Conservation (phyloP, 1,140 invertebrate genomes). For the Radopholus similis region DNA sequence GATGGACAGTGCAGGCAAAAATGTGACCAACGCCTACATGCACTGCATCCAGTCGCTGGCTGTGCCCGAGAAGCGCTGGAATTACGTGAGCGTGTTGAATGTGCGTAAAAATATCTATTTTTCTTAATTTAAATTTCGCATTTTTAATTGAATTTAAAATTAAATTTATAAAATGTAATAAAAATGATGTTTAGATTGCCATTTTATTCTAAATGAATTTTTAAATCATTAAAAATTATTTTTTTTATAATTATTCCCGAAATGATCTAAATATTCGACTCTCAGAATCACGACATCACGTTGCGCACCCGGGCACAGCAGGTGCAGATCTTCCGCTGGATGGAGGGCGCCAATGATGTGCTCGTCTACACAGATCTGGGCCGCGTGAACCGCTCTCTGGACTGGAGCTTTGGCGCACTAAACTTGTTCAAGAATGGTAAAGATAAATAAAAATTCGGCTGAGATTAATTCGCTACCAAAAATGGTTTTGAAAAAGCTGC, state of each 20-base stretch:
- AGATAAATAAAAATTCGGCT: too few relatives aligned
- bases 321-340: constrained; percentile 42
- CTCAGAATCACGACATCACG: constrained; percentile 44
- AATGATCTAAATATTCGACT: too few relatives aligned
- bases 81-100: constrained; percentile 27
- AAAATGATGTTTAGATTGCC: neutral
- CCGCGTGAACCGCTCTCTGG: neutral
- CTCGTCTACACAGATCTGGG: constrained; percentile 33
- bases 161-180: neutral
- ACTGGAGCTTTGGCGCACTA: constrained; percentile 16
- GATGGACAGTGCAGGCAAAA: constrained; percentile 25
- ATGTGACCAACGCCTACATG: constrained; percentile 22
- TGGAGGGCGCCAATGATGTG: constrained; percentile 49
- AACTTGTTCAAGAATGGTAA: constrained; percentile 22
- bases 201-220: constrained; percentile 4
- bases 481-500: too few relatives aligned
- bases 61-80: constrained; percentile 8
- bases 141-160: neutral
- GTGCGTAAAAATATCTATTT: constrained; percentile 10
- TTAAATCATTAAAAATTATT: neutral
- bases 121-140: constrained; percentile 1
- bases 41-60: constrained; percentile 24
- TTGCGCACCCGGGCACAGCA: constrained; percentile 40
- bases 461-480: too few relatives aligned
- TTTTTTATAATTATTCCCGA: too few relatives aligned